Evolutionary conservation across 2,797 vertebrate genomes (phyloP).

Genomic region (Myripristis murdjan): DNA sequence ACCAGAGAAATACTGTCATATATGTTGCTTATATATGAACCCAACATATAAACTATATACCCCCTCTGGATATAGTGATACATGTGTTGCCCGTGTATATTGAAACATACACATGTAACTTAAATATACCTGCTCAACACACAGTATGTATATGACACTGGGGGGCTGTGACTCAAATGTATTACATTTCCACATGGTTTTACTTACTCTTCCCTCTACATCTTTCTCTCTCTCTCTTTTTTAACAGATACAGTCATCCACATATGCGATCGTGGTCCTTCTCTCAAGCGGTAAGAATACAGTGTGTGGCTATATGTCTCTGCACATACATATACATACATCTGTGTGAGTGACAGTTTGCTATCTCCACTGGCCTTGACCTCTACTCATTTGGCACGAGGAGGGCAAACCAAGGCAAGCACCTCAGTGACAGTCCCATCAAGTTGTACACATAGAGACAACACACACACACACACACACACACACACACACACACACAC

Average conservation of each 20-base stretch:
- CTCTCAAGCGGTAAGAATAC: conserved; percentile 87
- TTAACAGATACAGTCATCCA: conserved; percentile 84
- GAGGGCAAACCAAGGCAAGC: conserved; percentile 35
- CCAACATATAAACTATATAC: no score
- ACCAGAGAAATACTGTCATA: no score
- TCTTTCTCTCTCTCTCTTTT: conserved; percentile 46
- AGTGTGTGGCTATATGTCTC: conserved; percentile 9
- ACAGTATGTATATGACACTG: no score
- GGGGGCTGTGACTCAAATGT: conserved; percentile 3
- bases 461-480: conserved; percentile 1
- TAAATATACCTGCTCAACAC: no score
- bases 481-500: conserved; percentile 4
- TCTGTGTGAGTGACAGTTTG: conserved; percentile 2
- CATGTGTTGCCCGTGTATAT: no score
- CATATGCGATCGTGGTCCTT: conserved; percentile 87
- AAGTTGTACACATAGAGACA: conserved; percentile 39
- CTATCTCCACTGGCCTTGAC: conserved; percentile 31
- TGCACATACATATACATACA: not conserved
- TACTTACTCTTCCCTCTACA: conserved; percentile 26
- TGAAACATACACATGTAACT: no score
- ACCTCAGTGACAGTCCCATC: conserved; percentile 36
- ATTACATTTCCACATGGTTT: no score
- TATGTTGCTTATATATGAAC: no score
- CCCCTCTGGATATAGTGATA: no score
- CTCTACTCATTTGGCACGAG: conserved; percentile 30